Evolutionary conservation across 2,888 invertebrate genomes (phyloP).

Genomic region (Eupithecia abbreviata): DNA sequence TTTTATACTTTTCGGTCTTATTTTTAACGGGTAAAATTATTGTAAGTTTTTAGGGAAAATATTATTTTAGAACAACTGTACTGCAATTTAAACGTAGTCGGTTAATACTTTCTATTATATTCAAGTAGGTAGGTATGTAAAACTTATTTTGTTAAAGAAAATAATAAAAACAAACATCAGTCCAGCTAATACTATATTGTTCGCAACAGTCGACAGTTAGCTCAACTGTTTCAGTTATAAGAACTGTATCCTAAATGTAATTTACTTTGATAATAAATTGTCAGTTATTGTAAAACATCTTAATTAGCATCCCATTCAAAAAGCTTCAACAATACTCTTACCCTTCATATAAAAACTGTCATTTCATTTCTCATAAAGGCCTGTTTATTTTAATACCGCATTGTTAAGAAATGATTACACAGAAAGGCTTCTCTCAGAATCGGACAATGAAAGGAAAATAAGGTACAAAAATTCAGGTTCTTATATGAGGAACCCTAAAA

Average conservation of each 20-base stretch:
- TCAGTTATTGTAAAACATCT: not conserved
- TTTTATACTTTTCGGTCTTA: not conserved
- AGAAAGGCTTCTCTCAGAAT: constrained; percentile 18
- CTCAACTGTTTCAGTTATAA: too few species aligned
- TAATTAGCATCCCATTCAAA: not conserved
- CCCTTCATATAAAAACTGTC: constrained; percentile 17
- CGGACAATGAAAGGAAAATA: constrained; percentile 29
- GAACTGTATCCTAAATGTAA: not conserved
- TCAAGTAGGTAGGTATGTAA: too few species aligned
- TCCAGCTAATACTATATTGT: too few species aligned
- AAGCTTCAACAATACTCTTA: not conserved
- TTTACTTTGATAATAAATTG: not conserved
- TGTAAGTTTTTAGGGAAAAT: not conserved
- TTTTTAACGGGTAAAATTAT: not conserved
- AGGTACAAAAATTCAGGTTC: not conserved
- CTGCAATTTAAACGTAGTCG: not conserved
- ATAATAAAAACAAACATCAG: too few species aligned
- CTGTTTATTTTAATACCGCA: constrained; percentile 25
- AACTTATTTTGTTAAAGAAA: too few species aligned
- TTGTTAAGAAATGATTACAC: constrained; percentile 28
- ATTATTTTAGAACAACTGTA: not conserved
- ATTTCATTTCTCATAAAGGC: constrained; percentile 25
- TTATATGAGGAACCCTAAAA: not conserved
- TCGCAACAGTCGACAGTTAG: too few species aligned
- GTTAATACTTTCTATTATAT: not conserved